Conservation (phyloP, 2,888 invertebrate species). For the Tetheella fluctuosa region DNA sequence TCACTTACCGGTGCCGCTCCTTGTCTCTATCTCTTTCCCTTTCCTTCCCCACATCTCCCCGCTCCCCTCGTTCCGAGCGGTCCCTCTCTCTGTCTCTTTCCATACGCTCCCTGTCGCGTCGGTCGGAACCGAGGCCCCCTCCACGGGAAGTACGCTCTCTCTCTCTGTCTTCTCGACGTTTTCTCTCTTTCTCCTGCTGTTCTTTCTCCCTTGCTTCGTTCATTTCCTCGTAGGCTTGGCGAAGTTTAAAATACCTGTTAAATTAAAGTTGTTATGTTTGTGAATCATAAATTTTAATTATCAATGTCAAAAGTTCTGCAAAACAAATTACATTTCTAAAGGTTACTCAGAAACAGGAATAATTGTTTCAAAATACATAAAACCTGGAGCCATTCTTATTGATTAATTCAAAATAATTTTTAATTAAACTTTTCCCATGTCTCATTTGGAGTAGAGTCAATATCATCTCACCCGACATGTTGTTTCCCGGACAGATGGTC, state of each 20-base stretch:
- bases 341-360: too few species aligned
- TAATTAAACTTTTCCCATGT: too few species aligned
- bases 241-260: conserved; percentile 86
- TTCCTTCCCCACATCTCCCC: conserved; percentile 36
- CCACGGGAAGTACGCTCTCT: conserved; percentile 63
- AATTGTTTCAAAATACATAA: too few species aligned
- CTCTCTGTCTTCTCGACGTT: conserved; percentile 75
- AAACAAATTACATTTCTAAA: too few species aligned
- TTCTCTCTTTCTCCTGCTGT: conserved; percentile 83
- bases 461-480: conserved; percentile 96
- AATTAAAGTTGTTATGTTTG: conserved; percentile 10
- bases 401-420: too few species aligned
- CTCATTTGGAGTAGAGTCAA: too few species aligned
- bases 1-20: conserved; percentile 46
- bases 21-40: conserved; percentile 20
- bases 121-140: conserved; percentile 71
- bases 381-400: too few species aligned
- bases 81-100: conserved; percentile 71
- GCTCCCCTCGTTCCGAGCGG: conserved; percentile 43
- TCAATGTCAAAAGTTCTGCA: too few species aligned
- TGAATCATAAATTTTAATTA: background rate
- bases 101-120: conserved; percentile 74
- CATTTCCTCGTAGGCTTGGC: conserved; percentile 88
- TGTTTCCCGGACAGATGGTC: conserved; percentile 99
- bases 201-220: conserved; percentile 85